A percentile compares a stretch with the other conserved stretches of the same genome.
Evolutionary conservation across 2,888 invertebrate species (phyloP).

Genomic region (Machimus rusticus): DNA sequence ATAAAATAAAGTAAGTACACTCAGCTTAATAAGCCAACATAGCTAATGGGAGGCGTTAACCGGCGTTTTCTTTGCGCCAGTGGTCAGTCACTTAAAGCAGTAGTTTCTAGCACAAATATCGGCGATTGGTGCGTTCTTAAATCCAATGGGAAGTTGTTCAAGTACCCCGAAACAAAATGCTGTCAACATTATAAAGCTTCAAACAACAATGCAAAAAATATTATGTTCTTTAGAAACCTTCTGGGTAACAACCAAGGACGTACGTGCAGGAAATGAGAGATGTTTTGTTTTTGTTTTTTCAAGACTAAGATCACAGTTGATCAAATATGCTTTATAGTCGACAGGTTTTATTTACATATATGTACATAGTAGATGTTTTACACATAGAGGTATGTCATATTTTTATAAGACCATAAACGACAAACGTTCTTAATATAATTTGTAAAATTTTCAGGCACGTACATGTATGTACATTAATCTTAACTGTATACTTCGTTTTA

Average conservation of each 20-base stretch:
- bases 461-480: too few species aligned
- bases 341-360: too few species aligned
- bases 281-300: too few species aligned
- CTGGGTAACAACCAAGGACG: neutral
- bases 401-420: too few species aligned
- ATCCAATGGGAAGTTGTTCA: neutral
- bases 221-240: neutral
- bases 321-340: too few species aligned
- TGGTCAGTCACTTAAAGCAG: neutral
- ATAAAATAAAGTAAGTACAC: neutral
- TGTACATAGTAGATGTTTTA: too few species aligned
- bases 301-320: neutral
- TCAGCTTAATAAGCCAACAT: neutral
- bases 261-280: too few species aligned
- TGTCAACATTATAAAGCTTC: neutral
- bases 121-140: neutral
- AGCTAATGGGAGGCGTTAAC: slow-evolving; percentile 26
- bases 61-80: neutral
- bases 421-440: too few species aligned
- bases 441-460: too few species aligned
- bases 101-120: neutral
- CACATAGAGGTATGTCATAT: too few species aligned
- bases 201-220: neutral
- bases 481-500: too few species aligned
- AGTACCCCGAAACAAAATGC: neutral